Conservation (phyloP, 2,888 invertebrate genomes). For the Ctenicera cuprea region DNA sequence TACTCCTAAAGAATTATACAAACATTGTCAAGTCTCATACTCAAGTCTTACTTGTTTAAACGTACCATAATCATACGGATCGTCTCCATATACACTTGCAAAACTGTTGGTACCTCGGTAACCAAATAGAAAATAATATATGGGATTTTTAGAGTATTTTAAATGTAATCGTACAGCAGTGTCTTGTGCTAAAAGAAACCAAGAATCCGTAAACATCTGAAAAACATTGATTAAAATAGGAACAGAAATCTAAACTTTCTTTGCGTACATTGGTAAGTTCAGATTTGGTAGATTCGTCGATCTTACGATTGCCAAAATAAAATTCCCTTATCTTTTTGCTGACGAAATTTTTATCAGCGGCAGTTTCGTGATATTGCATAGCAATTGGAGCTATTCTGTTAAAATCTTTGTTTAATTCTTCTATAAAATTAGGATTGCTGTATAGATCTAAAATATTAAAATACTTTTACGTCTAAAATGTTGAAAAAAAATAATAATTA, state of each 20-base stretch:
- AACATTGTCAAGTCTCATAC: no score
- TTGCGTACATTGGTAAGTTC: slow-evolving; percentile 70
- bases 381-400: slow-evolving; percentile 69
- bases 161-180: slow-evolving; percentile 77
- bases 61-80: slow-evolving; percentile 76
- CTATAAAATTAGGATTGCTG: slow-evolving; percentile 64
- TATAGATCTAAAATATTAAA: slow-evolving; percentile 59
- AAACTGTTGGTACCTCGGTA: slow-evolving; percentile 82
- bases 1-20: slow-evolving; percentile 74
- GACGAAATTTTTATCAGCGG: slow-evolving; percentile 61
- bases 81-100: slow-evolving; percentile 80
- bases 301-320: slow-evolving; percentile 70
- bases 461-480: background rate
- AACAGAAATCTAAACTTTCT: background rate
- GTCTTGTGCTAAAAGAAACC: slow-evolving; percentile 80
- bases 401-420: slow-evolving; percentile 71
- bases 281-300: slow-evolving; percentile 68
- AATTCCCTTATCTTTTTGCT: slow-evolving; percentile 70
- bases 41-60: no score
- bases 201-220: slow-evolving; percentile 82
- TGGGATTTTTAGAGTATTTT: slow-evolving; percentile 74
- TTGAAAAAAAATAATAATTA: background rate
- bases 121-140: slow-evolving; percentile 81
- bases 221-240: slow-evolving; percentile 51
- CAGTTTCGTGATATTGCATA: slow-evolving; percentile 68